phyloP scores from a whole-genome alignment of 2,888 invertebrate species.

The Drosophila acutilabella region DNA sequence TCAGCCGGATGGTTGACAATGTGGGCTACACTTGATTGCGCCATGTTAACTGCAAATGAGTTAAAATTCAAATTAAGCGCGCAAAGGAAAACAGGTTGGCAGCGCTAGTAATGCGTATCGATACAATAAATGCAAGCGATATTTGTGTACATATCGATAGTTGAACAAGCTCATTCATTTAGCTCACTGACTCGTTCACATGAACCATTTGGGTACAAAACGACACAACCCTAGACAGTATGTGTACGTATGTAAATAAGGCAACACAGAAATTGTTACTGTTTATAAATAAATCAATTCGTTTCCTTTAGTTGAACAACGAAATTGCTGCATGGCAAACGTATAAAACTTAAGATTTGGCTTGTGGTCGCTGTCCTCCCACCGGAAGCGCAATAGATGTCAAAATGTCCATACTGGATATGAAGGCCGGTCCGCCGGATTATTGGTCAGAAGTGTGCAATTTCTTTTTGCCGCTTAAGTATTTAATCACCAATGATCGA shows the following conservation, averaged over 20 bases:
- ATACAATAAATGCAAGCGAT: not conserved
- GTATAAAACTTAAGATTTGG: conserved; percentile 18
- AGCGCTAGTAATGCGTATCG: conserved; percentile 20
- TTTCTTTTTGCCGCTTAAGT: conserved; percentile 83
- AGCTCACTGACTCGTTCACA: too few relatives aligned
- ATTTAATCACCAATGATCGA: conserved; percentile 81
- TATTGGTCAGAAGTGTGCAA: conserved; percentile 84
- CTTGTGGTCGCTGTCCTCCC: conserved; percentile 14
- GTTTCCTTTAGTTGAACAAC: conserved; percentile 39
- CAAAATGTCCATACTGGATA: conserved; percentile 84
- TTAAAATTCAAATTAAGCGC: conserved; percentile 20
- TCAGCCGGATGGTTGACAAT: conserved; percentile 65
- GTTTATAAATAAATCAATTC: conserved; percentile 56
- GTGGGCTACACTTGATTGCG: conserved; percentile 53
- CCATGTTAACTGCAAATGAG: conserved; percentile 28
- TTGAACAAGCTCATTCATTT: not conserved
- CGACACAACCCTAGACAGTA: not conserved
- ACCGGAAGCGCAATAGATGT: too few relatives aligned
- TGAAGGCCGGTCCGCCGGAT: conserved; percentile 81
- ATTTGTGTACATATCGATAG: conserved; percentile 6
- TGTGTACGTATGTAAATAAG: conserved; percentile 42
- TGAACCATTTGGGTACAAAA: too few relatives aligned
- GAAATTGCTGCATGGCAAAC: conserved; percentile 53
- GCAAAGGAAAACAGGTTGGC: conserved; percentile 39
- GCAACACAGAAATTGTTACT: conserved; percentile 42